Evolutionary conservation across 2,888 invertebrate species (phyloP).

Genomic region (Drosophila quinaria): DNA sequence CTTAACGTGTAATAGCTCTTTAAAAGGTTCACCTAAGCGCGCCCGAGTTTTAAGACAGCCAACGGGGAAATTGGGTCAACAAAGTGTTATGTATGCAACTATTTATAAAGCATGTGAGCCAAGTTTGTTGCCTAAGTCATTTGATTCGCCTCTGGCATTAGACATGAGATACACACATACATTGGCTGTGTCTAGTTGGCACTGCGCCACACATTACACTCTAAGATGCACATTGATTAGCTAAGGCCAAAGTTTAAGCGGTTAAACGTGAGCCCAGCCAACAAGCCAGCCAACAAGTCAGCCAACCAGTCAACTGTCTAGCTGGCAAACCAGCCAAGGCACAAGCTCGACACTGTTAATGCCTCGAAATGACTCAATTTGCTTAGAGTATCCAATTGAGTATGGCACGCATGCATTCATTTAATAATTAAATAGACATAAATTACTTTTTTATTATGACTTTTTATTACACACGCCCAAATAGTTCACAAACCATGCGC

Average conservation of each 20-base stretch:
- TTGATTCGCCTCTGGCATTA: constrained; percentile 66
- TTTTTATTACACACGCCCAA: constrained; percentile 47
- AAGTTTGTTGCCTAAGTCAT: constrained; percentile 67
- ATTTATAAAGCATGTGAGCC: constrained; percentile 69
- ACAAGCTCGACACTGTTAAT: constrained; percentile 27
- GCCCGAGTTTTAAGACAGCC: constrained; percentile 51
- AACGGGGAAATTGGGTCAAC: constrained; percentile 69
- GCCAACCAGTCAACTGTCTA: constrained; percentile 4
- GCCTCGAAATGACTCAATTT: constrained; percentile 69
- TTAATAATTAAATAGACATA: constrained; percentile 51
- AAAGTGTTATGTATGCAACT: constrained; percentile 74
- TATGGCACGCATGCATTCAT: constrained; percentile 50
- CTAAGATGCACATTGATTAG: constrained; percentile 75
- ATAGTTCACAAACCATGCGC: constrained; percentile 48
- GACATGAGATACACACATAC: constrained; percentile 38
- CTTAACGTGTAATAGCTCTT: constrained; percentile 77
- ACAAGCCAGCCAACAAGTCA: constrained; percentile 4
- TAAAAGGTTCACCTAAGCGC: constrained; percentile 75
- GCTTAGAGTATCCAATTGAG: constrained; percentile 17
- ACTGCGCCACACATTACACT: constrained; percentile 67
- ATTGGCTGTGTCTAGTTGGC: constrained; percentile 48
- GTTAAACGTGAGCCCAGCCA: constrained; percentile 67
- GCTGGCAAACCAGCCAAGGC: constrained; percentile 1
- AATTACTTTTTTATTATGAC: constrained; percentile 44
- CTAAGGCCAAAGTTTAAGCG: constrained; percentile 75